Percentiles rank a stretch among this genome's conserved stretches.
These are phyloP conservation scores for Terrapene triunguis DNA, from an alignment of 2,113 vertebrate species.

Conservation along the genomic window DNA sequence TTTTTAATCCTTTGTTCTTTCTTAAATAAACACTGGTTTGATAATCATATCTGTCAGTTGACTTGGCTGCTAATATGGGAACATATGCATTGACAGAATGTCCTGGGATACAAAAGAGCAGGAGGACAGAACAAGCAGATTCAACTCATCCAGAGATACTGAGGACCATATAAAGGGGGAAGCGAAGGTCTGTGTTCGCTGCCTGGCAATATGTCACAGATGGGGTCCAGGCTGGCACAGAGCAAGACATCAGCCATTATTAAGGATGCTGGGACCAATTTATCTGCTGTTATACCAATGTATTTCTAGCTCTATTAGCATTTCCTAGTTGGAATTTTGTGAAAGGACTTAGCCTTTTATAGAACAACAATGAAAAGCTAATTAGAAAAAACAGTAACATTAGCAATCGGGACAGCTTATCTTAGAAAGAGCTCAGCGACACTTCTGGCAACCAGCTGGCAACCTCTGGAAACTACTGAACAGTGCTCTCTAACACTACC, in stretches of 20 bases:
- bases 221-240: neutral
- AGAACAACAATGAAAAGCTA: constrained; percentile 52
- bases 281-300: neutral
- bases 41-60: neutral
- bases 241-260: constrained; percentile 6
- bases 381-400: constrained; percentile 28
- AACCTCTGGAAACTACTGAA: constrained; percentile 50
- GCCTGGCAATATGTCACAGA: neutral
- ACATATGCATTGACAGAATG: neutral
- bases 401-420: constrained; percentile 47
- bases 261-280: neutral
- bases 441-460: constrained; percentile 38
- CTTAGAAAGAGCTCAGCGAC: constrained; percentile 19
- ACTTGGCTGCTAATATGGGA: neutral
- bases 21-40: neutral
- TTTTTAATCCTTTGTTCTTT: neutral
- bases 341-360: neutral
- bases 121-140: neutral
- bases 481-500: constrained; percentile 10
- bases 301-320: neutral
- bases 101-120: neutral
- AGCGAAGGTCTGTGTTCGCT: neutral
- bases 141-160: neutral
- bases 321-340: neutral
- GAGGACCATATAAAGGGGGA: neutral